Evolutionary conservation across 2,888 invertebrate species (phyloP).

Genomic region (Hetaerina titia): DNA sequence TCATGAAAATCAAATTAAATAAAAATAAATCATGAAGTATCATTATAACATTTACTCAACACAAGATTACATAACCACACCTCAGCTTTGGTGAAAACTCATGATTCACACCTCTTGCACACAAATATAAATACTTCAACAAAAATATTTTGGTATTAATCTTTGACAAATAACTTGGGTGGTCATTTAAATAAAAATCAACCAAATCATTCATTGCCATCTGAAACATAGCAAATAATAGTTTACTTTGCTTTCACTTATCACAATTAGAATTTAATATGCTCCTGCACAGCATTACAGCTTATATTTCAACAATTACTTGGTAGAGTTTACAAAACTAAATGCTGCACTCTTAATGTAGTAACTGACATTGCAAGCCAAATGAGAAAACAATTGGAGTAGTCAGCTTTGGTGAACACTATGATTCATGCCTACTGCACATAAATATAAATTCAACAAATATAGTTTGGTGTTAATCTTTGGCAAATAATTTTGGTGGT

Average conservation of each 20-base stretch:
- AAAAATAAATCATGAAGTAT: background rate
- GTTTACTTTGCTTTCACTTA: conserved; percentile 39
- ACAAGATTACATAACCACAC: background rate
- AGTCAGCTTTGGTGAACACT: background rate
- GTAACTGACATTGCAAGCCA: background rate
- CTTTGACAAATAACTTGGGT: background rate
- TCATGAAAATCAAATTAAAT: background rate
- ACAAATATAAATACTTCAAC: background rate
- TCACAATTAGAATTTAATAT: conserved; percentile 59
- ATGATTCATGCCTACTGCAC: background rate
- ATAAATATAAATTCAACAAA: background rate
- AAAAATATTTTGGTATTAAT: background rate
- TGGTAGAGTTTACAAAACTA: conserved; percentile 18
- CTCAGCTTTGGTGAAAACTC: background rate
- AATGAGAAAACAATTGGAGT: background rate
- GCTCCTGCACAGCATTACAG: conserved; percentile 28
- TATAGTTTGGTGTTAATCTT: background rate
- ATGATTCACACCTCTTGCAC: background rate
- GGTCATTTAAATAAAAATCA: background rate
- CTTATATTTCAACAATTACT: background rate
- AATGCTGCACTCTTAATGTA: background rate
- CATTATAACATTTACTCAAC: background rate
- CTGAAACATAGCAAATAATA: background rate
- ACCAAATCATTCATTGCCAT: background rate
- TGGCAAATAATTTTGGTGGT: background rate